Percentiles rank a stretch among this genome's conserved stretches.
phyloP scores from a whole-genome alignment of 2,797 vertebrate genomes.

The Babyrousa celebensis region DNA sequence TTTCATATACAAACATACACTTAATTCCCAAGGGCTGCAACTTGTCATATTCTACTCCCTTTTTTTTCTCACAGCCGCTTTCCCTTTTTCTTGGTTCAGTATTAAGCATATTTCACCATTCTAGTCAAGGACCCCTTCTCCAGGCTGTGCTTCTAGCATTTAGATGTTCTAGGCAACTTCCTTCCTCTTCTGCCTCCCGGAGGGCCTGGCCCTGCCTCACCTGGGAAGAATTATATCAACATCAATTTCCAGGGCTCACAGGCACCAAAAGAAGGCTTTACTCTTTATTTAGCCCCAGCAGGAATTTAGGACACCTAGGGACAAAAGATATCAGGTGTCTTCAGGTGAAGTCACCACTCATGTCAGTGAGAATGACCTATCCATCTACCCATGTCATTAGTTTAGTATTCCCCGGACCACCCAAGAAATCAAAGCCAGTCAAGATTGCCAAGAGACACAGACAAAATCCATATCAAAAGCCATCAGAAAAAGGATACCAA shows the following conservation, averaged over 20 bases:
- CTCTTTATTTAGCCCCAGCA: neutral
- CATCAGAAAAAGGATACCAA: neutral
- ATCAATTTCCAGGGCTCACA: neutral
- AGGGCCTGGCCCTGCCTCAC: neutral
- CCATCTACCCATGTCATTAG: neutral
- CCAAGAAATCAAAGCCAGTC: conserved; percentile 52
- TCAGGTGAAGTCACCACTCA: neutral
- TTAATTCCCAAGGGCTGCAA: neutral
- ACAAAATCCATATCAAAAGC: neutral
- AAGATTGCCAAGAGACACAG: neutral
- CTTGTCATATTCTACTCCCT: neutral
- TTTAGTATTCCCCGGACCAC: neutral
- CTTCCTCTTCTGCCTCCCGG: neutral
- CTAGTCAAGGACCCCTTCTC: neutral
- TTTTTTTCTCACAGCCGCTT: neutral
- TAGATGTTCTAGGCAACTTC: neutral
- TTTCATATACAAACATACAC: neutral
- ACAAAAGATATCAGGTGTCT: neutral
- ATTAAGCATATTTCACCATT: neutral
- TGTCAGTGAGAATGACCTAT: neutral
- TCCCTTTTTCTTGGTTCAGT: neutral
- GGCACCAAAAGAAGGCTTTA: neutral
- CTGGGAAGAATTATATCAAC: neutral
- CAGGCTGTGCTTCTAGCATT: neutral
- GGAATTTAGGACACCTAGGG: neutral